Percentiles rank a stretch among this genome's conserved stretches.
These are phyloP conservation scores for Diaprepes abbreviatus DNA, from an alignment of 2,888 invertebrate genomes.

Conservation along the genomic window DNA sequence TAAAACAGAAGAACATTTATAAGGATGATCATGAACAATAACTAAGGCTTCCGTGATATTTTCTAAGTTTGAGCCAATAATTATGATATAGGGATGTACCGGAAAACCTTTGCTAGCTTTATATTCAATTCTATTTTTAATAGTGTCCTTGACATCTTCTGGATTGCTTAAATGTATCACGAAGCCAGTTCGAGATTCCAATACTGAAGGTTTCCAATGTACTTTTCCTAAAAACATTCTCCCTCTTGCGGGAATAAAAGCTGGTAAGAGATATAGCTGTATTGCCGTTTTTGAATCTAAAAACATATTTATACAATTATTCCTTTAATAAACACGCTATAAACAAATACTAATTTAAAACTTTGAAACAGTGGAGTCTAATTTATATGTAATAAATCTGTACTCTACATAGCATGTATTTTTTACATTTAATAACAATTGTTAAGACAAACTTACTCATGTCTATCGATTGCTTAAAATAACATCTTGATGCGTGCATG, in stretches of 20 bases:
- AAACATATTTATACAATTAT: too few species aligned
- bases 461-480: too few species aligned
- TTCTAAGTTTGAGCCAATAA: constrained; percentile 6
- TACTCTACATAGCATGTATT: too few species aligned
- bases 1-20: constrained; percentile 3
- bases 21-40: constrained; percentile 13
- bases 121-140: constrained; percentile 17
- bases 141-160: constrained; percentile 12
- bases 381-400: too few species aligned
- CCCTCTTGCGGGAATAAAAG: constrained; percentile 13
- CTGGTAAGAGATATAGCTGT: constrained; percentile 7
- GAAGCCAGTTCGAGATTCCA: constrained; percentile 19
- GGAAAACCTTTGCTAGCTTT: constrained; percentile 15
- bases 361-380: too few species aligned
- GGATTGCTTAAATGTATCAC: constrained; percentile 8
- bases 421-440: too few species aligned
- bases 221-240: constrained; percentile 12
- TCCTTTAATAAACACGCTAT: too few species aligned
- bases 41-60: constrained; percentile 12
- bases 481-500: too few species aligned
- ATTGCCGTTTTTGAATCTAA: constrained; percentile 24
- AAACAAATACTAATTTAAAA: too few species aligned
- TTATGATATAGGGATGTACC: constrained; percentile 5
- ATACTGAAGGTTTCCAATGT: constrained; percentile 24
- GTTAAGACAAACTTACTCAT: too few species aligned